Evolutionary conservation across 2,113 vertebrate genomes (phyloP).

Genomic region (Scatophagus argus): DNA sequence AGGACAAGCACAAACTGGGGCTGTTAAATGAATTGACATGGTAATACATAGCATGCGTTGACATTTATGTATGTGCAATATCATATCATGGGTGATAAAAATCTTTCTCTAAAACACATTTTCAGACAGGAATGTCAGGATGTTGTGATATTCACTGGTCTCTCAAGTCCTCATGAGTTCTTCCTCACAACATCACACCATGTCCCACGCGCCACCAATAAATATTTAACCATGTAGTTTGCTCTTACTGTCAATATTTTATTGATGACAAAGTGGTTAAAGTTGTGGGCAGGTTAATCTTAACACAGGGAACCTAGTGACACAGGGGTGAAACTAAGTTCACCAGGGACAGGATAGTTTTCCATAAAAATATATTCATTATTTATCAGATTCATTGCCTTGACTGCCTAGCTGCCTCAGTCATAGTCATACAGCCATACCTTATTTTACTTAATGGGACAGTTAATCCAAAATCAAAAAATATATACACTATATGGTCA

Average conservation of each 20-base stretch:
- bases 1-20: neutral
- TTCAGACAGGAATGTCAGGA: neutral
- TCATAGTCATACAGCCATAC: neutral
- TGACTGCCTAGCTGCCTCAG: slow-evolving; percentile 14
- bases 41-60: slow-evolving; percentile 16
- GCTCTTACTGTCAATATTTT: slow-evolving; percentile 60
- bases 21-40: slow-evolving; percentile 7
- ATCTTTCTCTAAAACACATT: slow-evolving; percentile 7
- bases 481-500: no score
- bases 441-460: slow-evolving; percentile 19
- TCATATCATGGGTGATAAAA: slow-evolving; percentile 27
- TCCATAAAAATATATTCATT: slow-evolving; percentile 24
- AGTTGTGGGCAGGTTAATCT: slow-evolving; percentile 23
- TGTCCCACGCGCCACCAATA: slow-evolving; percentile 22
- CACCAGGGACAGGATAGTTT: slow-evolving; percentile 17
- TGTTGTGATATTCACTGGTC: neutral
- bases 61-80: slow-evolving; percentile 26
- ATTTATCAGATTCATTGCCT: slow-evolving; percentile 37
- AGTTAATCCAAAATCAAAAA: no score
- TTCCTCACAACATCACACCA: slow-evolving; percentile 16
- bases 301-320: slow-evolving; percentile 22
- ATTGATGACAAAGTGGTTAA: slow-evolving; percentile 58
- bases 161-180: neutral
- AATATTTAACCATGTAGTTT: slow-evolving; percentile 61
- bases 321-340: slow-evolving; percentile 40